Evolutionary conservation across 2,113 vertebrate species (phyloP).

Genomic region (Siniperca chuatsi): DNA sequence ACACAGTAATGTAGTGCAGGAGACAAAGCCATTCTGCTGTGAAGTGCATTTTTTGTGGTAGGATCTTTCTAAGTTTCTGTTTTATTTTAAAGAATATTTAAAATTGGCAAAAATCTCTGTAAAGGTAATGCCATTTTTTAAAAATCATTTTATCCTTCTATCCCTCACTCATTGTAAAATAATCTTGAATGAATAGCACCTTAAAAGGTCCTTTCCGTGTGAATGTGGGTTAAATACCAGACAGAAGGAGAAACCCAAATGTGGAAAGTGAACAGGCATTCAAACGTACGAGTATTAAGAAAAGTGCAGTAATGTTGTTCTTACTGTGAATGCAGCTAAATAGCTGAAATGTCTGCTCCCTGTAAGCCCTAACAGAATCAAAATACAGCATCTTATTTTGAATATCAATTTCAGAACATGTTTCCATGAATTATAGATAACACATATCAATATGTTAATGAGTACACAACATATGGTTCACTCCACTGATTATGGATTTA

Average conservation of each 20-base stretch:
- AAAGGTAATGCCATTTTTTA: not conserved
- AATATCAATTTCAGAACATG: constrained; percentile 80
- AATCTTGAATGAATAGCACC: not conserved
- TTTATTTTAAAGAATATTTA: not conserved
- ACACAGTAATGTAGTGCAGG: not conserved
- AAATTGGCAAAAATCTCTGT: not conserved
- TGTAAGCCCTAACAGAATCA: constrained; percentile 20
- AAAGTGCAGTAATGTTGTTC: constrained; percentile 20
- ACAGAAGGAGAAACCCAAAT: not conserved
- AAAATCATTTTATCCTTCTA: not conserved
- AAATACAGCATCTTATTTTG: constrained; percentile 66
- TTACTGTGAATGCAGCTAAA: constrained; percentile 27
- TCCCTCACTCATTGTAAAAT: not conserved
- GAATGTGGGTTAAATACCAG: not conserved
- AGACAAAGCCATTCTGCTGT: not conserved
- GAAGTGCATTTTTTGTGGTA: not conserved
- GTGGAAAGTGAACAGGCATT: not conserved
- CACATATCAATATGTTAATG: constrained; percentile 70
- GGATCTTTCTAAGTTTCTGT: not conserved
- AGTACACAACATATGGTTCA: constrained; percentile 72
- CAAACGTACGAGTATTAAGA: constrained; percentile 14
- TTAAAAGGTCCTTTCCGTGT: not conserved
- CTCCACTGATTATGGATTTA: constrained; percentile 70
- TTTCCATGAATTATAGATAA: constrained; percentile 81
- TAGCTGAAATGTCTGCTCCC: constrained; percentile 22